phyloP scores from a whole-genome alignment of 2,888 invertebrate species.

The Synergus gifuensis region DNA sequence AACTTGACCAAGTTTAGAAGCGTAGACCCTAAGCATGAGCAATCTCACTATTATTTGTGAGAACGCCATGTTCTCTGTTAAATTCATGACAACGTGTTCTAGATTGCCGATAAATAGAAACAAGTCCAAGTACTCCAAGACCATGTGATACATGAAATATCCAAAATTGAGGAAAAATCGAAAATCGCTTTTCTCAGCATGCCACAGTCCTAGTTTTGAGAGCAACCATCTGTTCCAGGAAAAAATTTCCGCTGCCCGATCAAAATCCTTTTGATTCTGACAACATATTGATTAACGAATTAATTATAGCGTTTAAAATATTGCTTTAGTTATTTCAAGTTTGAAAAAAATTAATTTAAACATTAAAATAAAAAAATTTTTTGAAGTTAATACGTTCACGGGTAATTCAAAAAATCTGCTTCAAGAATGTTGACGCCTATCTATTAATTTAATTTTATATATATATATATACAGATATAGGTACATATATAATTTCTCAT shows the following conservation, averaged over 20 bases:
- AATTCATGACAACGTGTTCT: constrained; percentile 66
- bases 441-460: no score
- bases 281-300: background rate
- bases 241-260: constrained; percentile 59
- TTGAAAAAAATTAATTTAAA: no score
- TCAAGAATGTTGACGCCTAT: no score
- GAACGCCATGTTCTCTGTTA: constrained; percentile 67
- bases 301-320: no score
- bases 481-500: no score
- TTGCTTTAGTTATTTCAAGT: no score
- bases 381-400: no score
- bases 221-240: constrained; percentile 64
- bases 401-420: no score
- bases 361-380: no score
- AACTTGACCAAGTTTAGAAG: constrained; percentile 59
- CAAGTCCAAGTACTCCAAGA: constrained; percentile 66
- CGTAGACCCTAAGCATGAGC: constrained; percentile 63
- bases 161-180: constrained; percentile 61
- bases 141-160: constrained; percentile 65
- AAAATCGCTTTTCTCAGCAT: constrained; percentile 56
- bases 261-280: constrained; percentile 59
- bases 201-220: constrained; percentile 67
- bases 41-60: constrained; percentile 65
- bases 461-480: no score
- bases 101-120: constrained; percentile 62